Base-by-base conservation (phyloP, 2,797 vertebrate genomes). In the Dromococcyx pavoninus region DNA sequence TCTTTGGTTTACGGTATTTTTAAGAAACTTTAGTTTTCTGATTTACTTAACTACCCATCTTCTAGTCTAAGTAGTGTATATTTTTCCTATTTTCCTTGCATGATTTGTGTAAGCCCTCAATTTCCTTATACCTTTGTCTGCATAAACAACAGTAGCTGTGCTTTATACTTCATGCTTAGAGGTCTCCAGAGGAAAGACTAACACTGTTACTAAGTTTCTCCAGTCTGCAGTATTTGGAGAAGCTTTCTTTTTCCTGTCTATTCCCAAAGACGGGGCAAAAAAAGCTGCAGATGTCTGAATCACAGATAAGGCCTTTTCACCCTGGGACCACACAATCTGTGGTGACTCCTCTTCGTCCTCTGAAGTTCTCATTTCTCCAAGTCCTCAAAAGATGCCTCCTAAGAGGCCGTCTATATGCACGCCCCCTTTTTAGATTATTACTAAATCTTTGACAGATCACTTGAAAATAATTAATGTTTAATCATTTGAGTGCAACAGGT, bases 181-280 rank as follows among this genome's bases (percentile, higher is more conserved):
- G n/a, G 46, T 78, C 92, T 74, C 93, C 66, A 62, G 86, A 84
- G 80, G 17, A 78, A 93, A 82, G 70, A 56, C 65, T 87, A 65
- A 69, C 62, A 91, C 51, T 7, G 43, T 93, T 88, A 86, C 60
- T 91, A 60, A 76, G 51, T 76, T 81, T 77, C 69, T 70, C 9
- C 17, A 64, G 53, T 44, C 56, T 74, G 50, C 57, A 41, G 43
- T 60, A 43, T 92, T 92, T 89, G 84, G 57, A 77, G 84, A 67
- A 87, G 11, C 4, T 0, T 70, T 91, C 5, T 72, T 85, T 82
- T 53, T 80, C 30, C 61, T 78, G 12, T 78, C 27, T 77, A 39
- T 24, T 50, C 44, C 16, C 78, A 56, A 87, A 65, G 37, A 85
- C 58, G 19, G 8, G 23, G 25, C 54, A 86, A 64, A 80, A 43